Evolutionary conservation across 1,140 invertebrate species (phyloP).

Genomic region (Xylocopa sonorina): DNA sequence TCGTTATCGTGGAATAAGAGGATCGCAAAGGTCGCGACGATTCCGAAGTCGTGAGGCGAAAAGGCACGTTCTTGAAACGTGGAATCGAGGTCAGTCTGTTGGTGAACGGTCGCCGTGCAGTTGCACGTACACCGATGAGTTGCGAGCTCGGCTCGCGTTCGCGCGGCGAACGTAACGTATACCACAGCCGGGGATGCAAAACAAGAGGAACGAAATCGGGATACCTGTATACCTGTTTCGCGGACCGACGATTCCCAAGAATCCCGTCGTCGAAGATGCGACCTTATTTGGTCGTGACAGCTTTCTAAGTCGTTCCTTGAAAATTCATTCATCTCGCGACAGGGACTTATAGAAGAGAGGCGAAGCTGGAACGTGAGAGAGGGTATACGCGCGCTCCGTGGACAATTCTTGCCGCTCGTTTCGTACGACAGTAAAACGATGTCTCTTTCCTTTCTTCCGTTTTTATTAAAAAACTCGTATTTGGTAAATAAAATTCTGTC

Average conservation of each 20-base stretch:
- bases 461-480: constrained; percentile 69
- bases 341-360: not conserved
- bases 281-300: constrained; percentile 5
- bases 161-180: not conserved
- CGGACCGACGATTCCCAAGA: constrained; percentile 17
- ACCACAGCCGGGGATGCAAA: not conserved
- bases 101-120: constrained; percentile 46
- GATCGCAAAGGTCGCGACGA: constrained; percentile 48
- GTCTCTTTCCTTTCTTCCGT: constrained; percentile 42
- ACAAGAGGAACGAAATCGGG: constrained; percentile 28
- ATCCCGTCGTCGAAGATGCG: not conserved
- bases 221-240: not conserved
- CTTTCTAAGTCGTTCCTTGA: constrained; percentile 5
- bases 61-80: constrained; percentile 60
- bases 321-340: constrained; percentile 1
- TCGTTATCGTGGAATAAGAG: constrained; percentile 27
- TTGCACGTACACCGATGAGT: not conserved
- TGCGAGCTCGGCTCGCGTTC: not conserved
- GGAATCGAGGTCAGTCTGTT: constrained; percentile 61
- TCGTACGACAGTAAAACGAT: too few species aligned
- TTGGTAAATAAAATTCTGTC: constrained; percentile 69
- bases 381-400: not conserved
- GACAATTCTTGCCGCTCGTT: too few species aligned
- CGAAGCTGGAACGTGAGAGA: not conserved
- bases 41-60: constrained; percentile 48